Base-by-base conservation (phyloP, 2,113 vertebrate species). In the Todiramphus saurophagus region DNA sequence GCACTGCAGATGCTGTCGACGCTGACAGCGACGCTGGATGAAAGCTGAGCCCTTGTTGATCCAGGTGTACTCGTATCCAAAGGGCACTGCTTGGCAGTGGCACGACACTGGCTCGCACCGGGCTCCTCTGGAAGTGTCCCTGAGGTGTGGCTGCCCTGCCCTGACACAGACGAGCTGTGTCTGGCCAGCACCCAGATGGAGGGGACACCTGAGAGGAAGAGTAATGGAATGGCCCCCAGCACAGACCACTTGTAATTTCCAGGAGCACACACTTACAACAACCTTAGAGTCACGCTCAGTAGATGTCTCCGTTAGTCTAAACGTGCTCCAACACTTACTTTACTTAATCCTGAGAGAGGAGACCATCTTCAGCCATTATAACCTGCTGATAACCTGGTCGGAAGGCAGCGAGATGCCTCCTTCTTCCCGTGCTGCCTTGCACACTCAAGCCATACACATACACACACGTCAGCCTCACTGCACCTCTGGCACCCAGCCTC, bases 301-400 rank as follows among this genome's bases (percentile, higher is more conserved):
- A 63, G 35, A 46, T 18, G 41, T 6, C 31, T 72, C 85, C 1
- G 1, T 79, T 50, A 68, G 56, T 82, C 81, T 67, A 83, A 96
- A 87, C 58, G 67, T 21, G 58, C 39, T 78, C 46, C 51, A 67
- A 73, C 46, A 69, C 23, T 46, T 37, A 53, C 70, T 44, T 77
- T 17, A 86, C 68, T 90, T 87, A 75, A 83, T 92, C 62, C 30
- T 87, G 63, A 31, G 50, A 74, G 41, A 91, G 16, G 16, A 72
- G 72, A 84, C 33, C 55, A 82, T 63, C 77, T 90, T 58, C 58
- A 86, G 64, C 55, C 56, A 51, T 55, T 73, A 94, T 74, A 92
- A 87, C 28, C 41, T 15, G 10, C 50, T 13, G 20, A 69, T 86
- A 66, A 89, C 30, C 13, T 37, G 76, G 43, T 55, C 15, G 5